These are phyloP conservation scores for Limnothrissa miodon DNA, from an alignment of 2,113 vertebrate genomes.

Conservation along the genomic window DNA sequence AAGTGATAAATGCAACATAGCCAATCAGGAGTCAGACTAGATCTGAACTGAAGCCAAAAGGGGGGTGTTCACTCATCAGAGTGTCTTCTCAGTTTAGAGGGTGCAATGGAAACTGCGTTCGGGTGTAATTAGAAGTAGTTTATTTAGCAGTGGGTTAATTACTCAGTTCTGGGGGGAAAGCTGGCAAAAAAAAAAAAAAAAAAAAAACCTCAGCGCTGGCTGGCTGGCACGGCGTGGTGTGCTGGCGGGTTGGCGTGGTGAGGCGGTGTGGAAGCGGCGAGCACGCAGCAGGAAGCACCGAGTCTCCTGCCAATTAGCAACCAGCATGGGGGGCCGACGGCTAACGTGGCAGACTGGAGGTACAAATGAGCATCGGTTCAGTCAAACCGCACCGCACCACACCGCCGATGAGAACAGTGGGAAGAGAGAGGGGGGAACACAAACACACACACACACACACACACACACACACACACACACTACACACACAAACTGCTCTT, in stretches of 20 bases:
- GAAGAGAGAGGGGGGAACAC: background rate
- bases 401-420: constrained; percentile 25
- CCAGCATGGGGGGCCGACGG: constrained; percentile 54
- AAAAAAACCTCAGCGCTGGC: constrained; percentile 35
- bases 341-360: constrained; percentile 48
- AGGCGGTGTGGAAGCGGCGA: constrained; percentile 66
- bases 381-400: constrained; percentile 40
- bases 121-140: constrained; percentile 98
- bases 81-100: constrained; percentile 75
- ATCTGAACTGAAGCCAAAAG: constrained; percentile 47
- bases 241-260: constrained; percentile 69
- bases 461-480: constrained; percentile 19
- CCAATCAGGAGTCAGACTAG: constrained; percentile 41
- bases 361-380: constrained; percentile 62
- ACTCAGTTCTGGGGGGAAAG: constrained; percentile 75
- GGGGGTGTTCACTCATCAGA: constrained; percentile 41
- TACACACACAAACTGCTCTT: constrained; percentile 35
- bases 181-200: constrained; percentile 62
- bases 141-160: constrained; percentile 99
- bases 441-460: constrained; percentile 17
- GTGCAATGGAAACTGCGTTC: constrained; percentile 86
- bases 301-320: constrained; percentile 78
- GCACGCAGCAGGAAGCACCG: constrained; percentile 74
- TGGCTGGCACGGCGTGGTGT: constrained; percentile 28
- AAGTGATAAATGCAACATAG: background rate